Evolutionary conservation across 1,140 invertebrate species (phyloP).

Genomic region (Luehdorfia chinensis): DNA sequence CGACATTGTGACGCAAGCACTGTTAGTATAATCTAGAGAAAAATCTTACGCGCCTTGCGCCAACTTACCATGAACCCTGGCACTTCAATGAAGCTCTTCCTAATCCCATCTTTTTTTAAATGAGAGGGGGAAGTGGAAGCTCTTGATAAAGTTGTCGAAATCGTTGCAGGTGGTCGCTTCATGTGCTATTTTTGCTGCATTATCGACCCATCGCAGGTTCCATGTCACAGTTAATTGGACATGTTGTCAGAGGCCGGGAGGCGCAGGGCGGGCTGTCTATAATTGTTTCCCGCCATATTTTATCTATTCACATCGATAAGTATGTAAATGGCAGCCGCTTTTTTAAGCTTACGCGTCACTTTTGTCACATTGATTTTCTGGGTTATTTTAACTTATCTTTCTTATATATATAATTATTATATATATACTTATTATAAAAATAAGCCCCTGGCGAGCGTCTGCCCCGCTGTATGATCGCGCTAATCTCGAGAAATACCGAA

Average conservation of each 20-base stretch:
- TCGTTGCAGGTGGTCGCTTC: constrained; percentile 9
- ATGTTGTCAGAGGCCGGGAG: background rate
- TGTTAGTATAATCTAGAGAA: background rate
- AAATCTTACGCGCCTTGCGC: background rate
- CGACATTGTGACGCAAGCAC: background rate
- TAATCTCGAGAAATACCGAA: too few species aligned
- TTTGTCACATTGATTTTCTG: too few species aligned
- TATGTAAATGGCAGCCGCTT: too few species aligned
- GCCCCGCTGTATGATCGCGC: too few species aligned
- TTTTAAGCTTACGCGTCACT: too few species aligned
- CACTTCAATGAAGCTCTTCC: background rate
- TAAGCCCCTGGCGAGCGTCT: too few species aligned
- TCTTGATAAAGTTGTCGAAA: background rate
- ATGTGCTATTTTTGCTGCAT: constrained; percentile 14
- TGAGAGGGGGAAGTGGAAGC: background rate
- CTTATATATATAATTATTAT: too few species aligned
- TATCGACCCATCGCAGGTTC: constrained; percentile 9
- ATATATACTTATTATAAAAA: too few species aligned
- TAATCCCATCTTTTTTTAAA: background rate
- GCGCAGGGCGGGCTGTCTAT: too few species aligned
- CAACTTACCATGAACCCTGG: background rate
- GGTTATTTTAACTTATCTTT: too few species aligned
- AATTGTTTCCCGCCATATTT: too few species aligned
- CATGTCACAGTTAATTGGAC: constrained; percentile 8
- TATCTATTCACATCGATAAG: too few species aligned